Evolutionary conservation across 2,797 vertebrate genomes (phyloP).

Genomic region (Sciaenops ocellatus): DNA sequence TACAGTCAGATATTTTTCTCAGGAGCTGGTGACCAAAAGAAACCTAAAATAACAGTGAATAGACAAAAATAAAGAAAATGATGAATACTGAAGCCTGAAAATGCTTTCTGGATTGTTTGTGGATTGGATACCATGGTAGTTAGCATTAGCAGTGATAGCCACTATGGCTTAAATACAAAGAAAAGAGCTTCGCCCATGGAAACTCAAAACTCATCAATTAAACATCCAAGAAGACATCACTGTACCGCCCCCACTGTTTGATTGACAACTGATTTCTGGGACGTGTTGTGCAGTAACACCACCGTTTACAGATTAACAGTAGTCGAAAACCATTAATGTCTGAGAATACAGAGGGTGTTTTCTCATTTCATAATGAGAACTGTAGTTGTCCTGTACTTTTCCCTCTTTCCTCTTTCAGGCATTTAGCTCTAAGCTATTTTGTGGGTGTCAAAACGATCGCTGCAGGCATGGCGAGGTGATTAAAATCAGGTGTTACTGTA

Average conservation of each 20-base stretch:
- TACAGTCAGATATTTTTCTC: not conserved
- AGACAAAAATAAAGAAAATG: not conserved
- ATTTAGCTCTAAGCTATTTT: slow-evolving; percentile 39
- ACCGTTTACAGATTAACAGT: slow-evolving; percentile 12
- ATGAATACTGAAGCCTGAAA: not conserved
- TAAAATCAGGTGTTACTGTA: slow-evolving; percentile 72
- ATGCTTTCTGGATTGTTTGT: not conserved
- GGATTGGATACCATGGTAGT: not conserved
- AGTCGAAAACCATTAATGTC: slow-evolving; percentile 29
- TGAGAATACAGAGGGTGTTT: slow-evolving; percentile 28
- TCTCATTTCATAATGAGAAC: slow-evolving; percentile 12
- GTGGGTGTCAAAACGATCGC: slow-evolving; percentile 68
- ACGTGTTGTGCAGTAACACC: not conserved
- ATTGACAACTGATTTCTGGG: not conserved
- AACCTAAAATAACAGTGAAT: not conserved
- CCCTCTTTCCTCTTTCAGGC: slow-evolving; percentile 35
- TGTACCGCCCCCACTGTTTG: not conserved
- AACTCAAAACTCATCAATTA: not conserved
- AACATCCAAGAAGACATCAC: not conserved
- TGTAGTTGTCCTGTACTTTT: not conserved
- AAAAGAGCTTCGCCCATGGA: not conserved
- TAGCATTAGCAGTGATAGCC: not conserved
- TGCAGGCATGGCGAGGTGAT: slow-evolving; percentile 61
- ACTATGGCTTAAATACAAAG: not conserved
- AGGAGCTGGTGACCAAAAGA: slow-evolving; percentile 4